Conservation (phyloP, 2,888 invertebrate species). For the Drosophila anomalata region DNA sequence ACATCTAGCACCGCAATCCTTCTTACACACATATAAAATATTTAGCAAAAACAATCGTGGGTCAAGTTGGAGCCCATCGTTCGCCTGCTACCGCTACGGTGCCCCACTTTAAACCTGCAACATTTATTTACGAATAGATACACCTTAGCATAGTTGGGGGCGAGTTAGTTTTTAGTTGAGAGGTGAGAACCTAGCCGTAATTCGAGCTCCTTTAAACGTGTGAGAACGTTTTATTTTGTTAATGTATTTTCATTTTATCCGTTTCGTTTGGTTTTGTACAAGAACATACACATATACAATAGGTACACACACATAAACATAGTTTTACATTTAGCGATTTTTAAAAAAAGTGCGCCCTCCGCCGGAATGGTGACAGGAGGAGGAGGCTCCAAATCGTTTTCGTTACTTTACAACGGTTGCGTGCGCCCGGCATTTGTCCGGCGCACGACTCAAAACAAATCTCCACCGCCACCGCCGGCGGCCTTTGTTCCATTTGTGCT, state of each 20-base stretch:
- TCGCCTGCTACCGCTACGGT: conserved; percentile 73
- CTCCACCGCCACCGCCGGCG: conserved; percentile 48
- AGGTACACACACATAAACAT: conserved; percentile 49
- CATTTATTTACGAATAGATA: conserved; percentile 1
- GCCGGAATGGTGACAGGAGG: conserved; percentile 16
- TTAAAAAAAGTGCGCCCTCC: conserved; percentile 27
- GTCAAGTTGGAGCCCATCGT: conserved; percentile 52
- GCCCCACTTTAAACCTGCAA: conserved; percentile 26
- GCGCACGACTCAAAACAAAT: conserved; percentile 60
- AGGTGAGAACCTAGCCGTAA: conserved; percentile 54
- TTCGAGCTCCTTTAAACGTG: conserved; percentile 65
- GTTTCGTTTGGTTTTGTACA: conserved; percentile 41
- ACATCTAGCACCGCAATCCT: conserved; percentile 21
- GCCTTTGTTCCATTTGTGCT: conserved; percentile 27
- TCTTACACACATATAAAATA: conserved; percentile 62
- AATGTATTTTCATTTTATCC: conserved; percentile 36
- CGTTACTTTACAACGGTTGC: conserved; percentile 42
- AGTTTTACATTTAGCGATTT: conserved; percentile 55
- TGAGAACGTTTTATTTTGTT: conserved; percentile 22
- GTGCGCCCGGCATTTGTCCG: conserved; percentile 1
- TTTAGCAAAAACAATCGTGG: conserved; percentile 56
- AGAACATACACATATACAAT: conserved; percentile 50
- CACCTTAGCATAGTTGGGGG: conserved; percentile 21
- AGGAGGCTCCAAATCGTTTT: conserved; percentile 52
- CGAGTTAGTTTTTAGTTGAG: conserved; percentile 25